A percentile compares a stretch with the other conserved stretches of the same genome.
These are phyloP conservation scores for Nipponia nippon DNA, from an alignment of 2,113 vertebrate genomes.

Conservation along the genomic window DNA sequence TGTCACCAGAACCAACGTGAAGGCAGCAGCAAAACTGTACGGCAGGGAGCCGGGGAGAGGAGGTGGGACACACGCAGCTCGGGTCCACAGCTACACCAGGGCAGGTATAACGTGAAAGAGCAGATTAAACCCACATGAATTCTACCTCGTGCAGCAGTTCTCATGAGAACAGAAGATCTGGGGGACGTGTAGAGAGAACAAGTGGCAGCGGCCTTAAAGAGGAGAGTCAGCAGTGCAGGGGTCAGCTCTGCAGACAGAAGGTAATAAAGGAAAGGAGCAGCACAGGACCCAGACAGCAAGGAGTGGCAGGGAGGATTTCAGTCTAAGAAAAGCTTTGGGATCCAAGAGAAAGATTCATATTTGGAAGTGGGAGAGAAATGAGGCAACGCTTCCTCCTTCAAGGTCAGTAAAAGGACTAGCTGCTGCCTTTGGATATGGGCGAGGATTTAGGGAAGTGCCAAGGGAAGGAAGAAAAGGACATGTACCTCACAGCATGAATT, in stretches of 20 bases:
- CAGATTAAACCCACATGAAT: background rate
- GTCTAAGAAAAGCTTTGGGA: background rate
- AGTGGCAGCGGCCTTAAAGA: background rate
- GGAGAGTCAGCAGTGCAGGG: background rate
- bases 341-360: background rate
- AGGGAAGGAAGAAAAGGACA: conserved; percentile 16
- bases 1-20: background rate
- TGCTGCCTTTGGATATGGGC: background rate
- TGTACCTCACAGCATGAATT: background rate
- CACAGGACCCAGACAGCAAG: background rate
- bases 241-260: background rate
- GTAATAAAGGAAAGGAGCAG: background rate
- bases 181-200: background rate
- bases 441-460: background rate
- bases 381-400: background rate
- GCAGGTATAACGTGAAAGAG: rapidly evolving
- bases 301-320: background rate
- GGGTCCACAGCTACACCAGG: background rate
- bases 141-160: background rate
- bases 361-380: background rate
- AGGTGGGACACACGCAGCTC: background rate
- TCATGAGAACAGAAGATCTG: background rate
- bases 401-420: conserved; percentile 3
- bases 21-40: background rate
- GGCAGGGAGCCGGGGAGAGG: background rate